phyloP scores from a whole-genome alignment of 1,140 invertebrate species.

The Scaptomyza graminum region DNA sequence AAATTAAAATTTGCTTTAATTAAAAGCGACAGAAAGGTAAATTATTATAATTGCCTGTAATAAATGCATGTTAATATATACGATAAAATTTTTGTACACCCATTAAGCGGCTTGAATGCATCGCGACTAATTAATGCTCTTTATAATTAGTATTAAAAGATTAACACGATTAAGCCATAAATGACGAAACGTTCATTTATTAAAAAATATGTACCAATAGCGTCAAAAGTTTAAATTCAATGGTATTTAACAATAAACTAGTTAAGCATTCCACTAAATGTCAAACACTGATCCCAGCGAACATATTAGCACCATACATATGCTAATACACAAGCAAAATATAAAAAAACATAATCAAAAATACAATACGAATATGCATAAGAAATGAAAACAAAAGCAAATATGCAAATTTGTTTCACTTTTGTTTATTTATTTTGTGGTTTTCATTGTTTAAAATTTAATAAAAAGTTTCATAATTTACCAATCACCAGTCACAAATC shows the following conservation, averaged over 20 bases:
- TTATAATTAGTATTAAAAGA: conserved; percentile 63
- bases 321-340: conserved; percentile 1
- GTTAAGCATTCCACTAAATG: conserved; percentile 61
- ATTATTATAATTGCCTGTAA: conserved; percentile 40
- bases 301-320: not conserved
- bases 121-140: conserved; percentile 67
- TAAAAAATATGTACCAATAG: conserved; percentile 19
- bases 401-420: conserved; percentile 60
- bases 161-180: conserved; percentile 39
- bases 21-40: conserved; percentile 41
- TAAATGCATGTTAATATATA: conserved; percentile 40
- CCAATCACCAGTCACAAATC: conserved; percentile 35
- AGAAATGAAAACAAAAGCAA: conserved; percentile 24
- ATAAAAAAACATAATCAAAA: conserved; percentile 17
- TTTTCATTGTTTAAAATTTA: conserved; percentile 69
- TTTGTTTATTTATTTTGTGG: conserved; percentile 24
- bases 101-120: conserved; percentile 54
- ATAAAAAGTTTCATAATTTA: conserved; percentile 77
- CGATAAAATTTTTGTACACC: conserved; percentile 24
- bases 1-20: conserved; percentile 54
- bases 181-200: conserved; percentile 26
- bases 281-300: conserved; percentile 6
- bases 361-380: conserved; percentile 18
- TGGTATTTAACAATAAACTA: conserved; percentile 56
- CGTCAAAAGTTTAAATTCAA: conserved; percentile 45